Conservation (phyloP, 1,140 invertebrate genomes). For the Zeugodacus cucurbitae region DNA sequence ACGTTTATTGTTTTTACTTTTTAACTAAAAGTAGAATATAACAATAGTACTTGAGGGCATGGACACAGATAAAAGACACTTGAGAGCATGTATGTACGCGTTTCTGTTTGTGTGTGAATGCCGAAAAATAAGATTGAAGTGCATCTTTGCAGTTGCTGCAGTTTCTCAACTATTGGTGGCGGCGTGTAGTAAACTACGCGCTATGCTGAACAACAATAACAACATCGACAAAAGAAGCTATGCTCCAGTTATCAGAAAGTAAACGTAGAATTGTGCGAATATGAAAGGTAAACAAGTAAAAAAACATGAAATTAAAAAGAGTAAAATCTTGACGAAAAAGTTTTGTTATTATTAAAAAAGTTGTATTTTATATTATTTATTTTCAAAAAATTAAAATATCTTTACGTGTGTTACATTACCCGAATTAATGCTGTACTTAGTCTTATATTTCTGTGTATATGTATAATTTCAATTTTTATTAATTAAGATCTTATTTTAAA, state of each 20-base stretch:
- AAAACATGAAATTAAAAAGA: not conserved
- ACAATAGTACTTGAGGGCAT: not conserved
- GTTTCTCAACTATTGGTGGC: not conserved
- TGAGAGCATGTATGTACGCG: not conserved
- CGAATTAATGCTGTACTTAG: too few relatives aligned
- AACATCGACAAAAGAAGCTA: not conserved
- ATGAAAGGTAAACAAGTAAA: not conserved
- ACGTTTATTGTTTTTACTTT: conserved; percentile 12
- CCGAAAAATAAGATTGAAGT: not conserved
- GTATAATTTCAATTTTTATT: too few relatives aligned
- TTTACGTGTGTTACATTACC: too few relatives aligned
- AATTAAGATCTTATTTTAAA: too few relatives aligned
- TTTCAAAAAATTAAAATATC: too few relatives aligned
- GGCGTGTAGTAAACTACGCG: too few relatives aligned
- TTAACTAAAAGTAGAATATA: not conserved
- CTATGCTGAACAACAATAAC: not conserved
- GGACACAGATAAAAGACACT: not conserved
- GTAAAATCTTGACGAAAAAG: too few relatives aligned
- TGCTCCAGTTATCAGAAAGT: not conserved
- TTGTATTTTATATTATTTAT: not conserved
- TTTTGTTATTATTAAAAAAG: not conserved
- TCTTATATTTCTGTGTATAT: too few relatives aligned
- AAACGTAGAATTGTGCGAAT: not conserved
- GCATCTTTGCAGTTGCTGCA: not conserved
- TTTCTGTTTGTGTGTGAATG: not conserved